Evolutionary conservation across 2,113 vertebrate genomes (phyloP), one percentile per base, ranked within the genome.

Genomic region (Fulmarus glacialis): DNA sequence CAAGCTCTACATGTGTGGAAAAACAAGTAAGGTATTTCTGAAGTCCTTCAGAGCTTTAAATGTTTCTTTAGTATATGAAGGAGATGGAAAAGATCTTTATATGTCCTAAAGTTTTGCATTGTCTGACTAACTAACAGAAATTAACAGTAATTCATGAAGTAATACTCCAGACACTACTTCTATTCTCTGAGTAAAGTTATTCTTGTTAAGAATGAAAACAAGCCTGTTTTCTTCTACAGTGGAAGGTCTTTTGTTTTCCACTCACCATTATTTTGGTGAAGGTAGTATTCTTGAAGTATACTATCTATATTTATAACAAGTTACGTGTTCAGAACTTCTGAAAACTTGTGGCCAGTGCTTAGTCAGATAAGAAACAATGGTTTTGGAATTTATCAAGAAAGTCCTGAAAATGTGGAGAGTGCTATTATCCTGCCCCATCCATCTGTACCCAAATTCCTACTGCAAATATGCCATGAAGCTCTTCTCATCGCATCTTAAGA

Each of bases 1-100:
- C 9, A 56, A 53, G 8, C 6, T 74, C 30, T 16, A 20, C 1
- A 4, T 1, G 2, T 27, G 22, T 2, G 17, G 30, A 30, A 79
- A 78, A 66, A 4, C 8, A 27, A 32, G 30, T 9, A 82, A 59
- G 6, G 2, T 48, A 36, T 82, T 52, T 53, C 40, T 40, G 38
- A 32, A 67, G 20, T 32, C 8, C n/a, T 72, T 58, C 47, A 55
- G n/a, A 68, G 12, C 8, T 92, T 63, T 58, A 24, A 62, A 29
- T 27, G 2, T 72, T 72, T 83, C 5, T 75, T 38, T 58, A 20
- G 4, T 30, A 6, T 30, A 47, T 34, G 19, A 66, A 42, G 9
- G 36, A 78, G 9, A 11, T 55, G 8, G 26, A 42, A 64, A 72
- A 70, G 4, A 50, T 73, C 6, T 52, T 74, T 32, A 8, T 9